A percentile compares a stretch with the other conserved stretches of the same genome.
Evolutionary conservation across 2,797 vertebrate genomes (phyloP).

Genomic region (Chiroxiphia lanceolata): DNA sequence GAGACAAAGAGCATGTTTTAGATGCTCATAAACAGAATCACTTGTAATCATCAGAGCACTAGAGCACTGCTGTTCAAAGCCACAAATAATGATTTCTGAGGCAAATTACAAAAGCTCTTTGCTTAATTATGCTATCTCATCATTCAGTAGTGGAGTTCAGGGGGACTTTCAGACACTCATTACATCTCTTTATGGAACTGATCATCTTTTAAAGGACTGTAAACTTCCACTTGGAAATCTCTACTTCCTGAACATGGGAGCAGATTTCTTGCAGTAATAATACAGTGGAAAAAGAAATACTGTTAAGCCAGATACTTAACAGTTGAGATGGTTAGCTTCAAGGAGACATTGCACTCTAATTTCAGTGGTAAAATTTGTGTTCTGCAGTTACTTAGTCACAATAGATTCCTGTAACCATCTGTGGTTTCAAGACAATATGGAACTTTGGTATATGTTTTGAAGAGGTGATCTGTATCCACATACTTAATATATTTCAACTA

Average conservation of each 20-base stretch:
- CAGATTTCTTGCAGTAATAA: neutral
- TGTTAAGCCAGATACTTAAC: neutral
- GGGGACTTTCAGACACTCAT: neutral
- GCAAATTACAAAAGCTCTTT: slow-evolving; percentile 22
- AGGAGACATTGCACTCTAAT: neutral
- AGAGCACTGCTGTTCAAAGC: neutral
- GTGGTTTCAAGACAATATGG: neutral
- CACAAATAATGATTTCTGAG: neutral
- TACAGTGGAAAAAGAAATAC: neutral
- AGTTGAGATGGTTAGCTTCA: neutral
- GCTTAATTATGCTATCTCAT: neutral
- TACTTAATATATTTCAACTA: neutral
- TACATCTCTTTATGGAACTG: neutral
- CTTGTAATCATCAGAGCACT: neutral
- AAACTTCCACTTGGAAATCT: neutral
- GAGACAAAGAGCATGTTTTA: neutral
- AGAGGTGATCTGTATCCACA: neutral
- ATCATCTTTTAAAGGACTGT: neutral
- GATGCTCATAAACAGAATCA: neutral
- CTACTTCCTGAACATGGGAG: neutral
- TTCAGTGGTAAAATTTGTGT: neutral
- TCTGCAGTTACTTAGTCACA: neutral
- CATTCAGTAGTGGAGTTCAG: neutral
- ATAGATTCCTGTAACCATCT: neutral
- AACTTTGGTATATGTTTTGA: neutral